Base-by-base conservation (phyloP, 2,888 invertebrate genomes). In the Cacoxenus indagator region DNA sequence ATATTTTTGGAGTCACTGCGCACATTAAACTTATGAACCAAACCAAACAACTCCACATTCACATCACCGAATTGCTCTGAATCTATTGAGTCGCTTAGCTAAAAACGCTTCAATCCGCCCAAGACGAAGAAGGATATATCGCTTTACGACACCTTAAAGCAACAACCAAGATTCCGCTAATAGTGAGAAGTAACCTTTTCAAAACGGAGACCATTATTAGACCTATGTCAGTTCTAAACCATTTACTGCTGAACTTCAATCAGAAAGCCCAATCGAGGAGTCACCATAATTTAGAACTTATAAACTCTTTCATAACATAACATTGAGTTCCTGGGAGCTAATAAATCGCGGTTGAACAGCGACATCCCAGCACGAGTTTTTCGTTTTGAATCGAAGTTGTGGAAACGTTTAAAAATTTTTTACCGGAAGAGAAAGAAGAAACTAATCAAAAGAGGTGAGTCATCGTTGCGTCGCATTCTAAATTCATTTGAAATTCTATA, bases 261-360 rank as follows among this genome's bases (percentile, higher is more conserved):
- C 84, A 85, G 72, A 86, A 84, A 77, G 77, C 81, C 67, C 81
- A 85, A 75, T 72, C 82, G 67, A 77, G 87, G 76, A 83, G 82
- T 70, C 78, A 81, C 64, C 81, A 81, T 73, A 87, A 87, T 76
- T 72, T 84, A 81, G 83, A 85, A 75, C 78, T 86, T 75, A 84
- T 85, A 78, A 85, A 85, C 81, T 87, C 87, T 66, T 87, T 87
- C 77, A 87, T 87, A 87, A 87, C 87, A 83, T 87, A 87, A 87
- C 87, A 84, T 75, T 81, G 73, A 78, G 76, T 67, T 31, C 54
- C 6, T 26, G 22, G 61, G 14, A 62, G n/a, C 17, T 22, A 24
- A 37, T 51, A 65, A 69, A 62, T 70, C 69, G 71, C 76, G 68
- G 26, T 62, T 51, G 61, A 22, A 54, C 65, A 17, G 55, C 65